Evolutionary conservation across 2,797 vertebrate species (phyloP).

Genomic region (Bovichtus variegatus): DNA sequence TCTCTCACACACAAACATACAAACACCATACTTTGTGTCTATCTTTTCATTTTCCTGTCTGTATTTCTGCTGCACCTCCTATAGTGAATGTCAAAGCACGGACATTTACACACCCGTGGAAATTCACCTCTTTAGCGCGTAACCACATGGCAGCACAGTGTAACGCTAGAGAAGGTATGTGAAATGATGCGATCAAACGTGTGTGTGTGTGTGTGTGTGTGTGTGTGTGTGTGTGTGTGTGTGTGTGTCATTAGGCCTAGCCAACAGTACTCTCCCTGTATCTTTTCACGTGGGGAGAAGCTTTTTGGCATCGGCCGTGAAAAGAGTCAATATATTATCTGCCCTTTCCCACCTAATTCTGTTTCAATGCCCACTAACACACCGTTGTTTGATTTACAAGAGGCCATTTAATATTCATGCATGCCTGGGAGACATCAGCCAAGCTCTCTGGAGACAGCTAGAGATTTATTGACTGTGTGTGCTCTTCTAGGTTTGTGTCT

Average conservation of each 20-base stretch:
- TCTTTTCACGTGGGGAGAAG: slow-evolving; percentile 30
- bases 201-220: not conserved
- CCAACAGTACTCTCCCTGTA: slow-evolving; percentile 8
- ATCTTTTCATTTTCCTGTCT: not conserved
- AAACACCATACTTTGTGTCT: slow-evolving; percentile 1
- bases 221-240: not conserved
- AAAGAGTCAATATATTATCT: slow-evolving; percentile 70
- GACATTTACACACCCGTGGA: not conserved
- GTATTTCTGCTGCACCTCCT: not conserved
- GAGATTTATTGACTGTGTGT: slow-evolving; percentile 48
- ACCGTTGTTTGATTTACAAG: slow-evolving; percentile 69
- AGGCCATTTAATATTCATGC: slow-evolving; percentile 70
- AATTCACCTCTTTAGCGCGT: not conserved
- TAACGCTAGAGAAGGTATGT: not conserved
- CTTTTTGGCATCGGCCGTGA: slow-evolving; percentile 39
- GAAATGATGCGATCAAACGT: slow-evolving; percentile 28
- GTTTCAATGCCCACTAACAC: slow-evolving; percentile 61
- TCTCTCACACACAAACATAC: slow-evolving; percentile 7
- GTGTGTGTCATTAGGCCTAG: slow-evolving; percentile 40
- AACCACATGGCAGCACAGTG: not conserved
- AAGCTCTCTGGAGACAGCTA: slow-evolving; percentile 49
- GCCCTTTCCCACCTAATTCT: slow-evolving; percentile 62
- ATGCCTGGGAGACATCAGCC: slow-evolving; percentile 52
- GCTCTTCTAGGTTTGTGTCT: slow-evolving; percentile 34
- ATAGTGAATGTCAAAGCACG: not conserved